Base-by-base conservation (phyloP, 92 coral and sea anemone genomes). In the Phenganax stokvisi region DNA sequence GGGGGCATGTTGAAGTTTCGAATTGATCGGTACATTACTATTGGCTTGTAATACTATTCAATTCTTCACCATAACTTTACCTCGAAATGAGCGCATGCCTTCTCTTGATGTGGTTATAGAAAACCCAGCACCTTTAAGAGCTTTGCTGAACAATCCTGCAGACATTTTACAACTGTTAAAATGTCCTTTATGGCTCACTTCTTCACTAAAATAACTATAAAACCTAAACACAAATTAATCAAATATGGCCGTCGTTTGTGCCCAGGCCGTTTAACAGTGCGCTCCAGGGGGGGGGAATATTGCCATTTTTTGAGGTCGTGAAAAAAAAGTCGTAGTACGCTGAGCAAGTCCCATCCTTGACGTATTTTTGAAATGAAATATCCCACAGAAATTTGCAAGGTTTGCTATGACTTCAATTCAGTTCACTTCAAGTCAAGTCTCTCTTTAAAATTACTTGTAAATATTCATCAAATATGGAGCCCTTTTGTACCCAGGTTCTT, bases 101-200 rank as follows among this genome's bases (percentile, higher is more conserved):
- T 88, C 97, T 62, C 61, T 83, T 64, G 97, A 81, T 9, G 90
- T 89, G 7, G 96, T 89, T 13, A 93, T 88, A 52, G 92, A 75
- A 57, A 91, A 85, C 52, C 90, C 63, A 16, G 92, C 98, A 69
- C 92, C 97, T 83, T 91, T 89, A 68, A 91, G 47, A n/a, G 98
- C 98, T 81, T 89, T 93, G 56, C 85, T 85, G 84, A 93, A 93
- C 71, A 93, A 72, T 54, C 85, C 89, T 17, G 67, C 81, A 12
- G 93, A 85, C 93, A 90, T 90, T 62, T 64, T 75, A 51, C 10
- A 10, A 6, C 7, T 27, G 15, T 44, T 11, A 47, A 69, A 47
- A 11, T 8, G 30, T 8, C 31, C 56, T 44, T 72, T 54, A 2
- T 31, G 11, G 5, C 62, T 37, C 47, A 37, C 5, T 37, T 37